Evolutionary conservation across 2,888 invertebrate genomes (phyloP), one percentile per base, ranked within the genome.

Genomic region (Calliphora vomitoria): DNA sequence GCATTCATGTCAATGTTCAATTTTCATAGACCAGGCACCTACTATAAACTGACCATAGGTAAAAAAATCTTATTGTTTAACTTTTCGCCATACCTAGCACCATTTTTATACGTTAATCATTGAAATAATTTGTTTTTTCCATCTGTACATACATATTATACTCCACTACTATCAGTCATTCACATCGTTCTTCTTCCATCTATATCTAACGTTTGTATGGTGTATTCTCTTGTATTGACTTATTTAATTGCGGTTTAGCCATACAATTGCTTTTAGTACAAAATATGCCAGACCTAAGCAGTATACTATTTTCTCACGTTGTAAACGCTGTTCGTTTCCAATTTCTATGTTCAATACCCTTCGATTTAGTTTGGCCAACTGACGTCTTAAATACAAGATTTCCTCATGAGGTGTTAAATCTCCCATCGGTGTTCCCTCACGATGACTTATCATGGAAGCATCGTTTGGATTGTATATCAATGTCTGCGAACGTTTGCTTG

Each of bases 261-360:
- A 98, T 90, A 97, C 95, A 89, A 98, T 96, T 75, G 97, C 95
- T 95, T 98, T 98, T 90, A 98, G 95, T 89, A 98, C 94, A 93
- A 98, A 95, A 93, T 98, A 98, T 44, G 97, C 97, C 90, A 98
- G 95, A 41, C 98, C 97, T 90, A 97, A 94, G 85, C 97, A 97
- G 92, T 97, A 97, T 68, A 98, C 95, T 90, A 98, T 95, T 92
- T 98, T 97, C 92, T 98, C 98, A 89, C 97, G 96, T 92, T 98
- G 97, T 91, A 97, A 96, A 85, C 98, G 95, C 91, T 97, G 97
- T 90, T 97, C 94, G 92, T 97, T 96, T 91, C 98, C 98, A 87
- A 98, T 95, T 94, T 98, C 98, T 88, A 98, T 95, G 8, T 97
- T 96, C 94, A 98, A 96, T 10, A 98, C 96, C 25, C 98, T 96